phyloP scores from a whole-genome alignment of 2,797 vertebrate genomes.

The Lindbergichthys nudifrons region DNA sequence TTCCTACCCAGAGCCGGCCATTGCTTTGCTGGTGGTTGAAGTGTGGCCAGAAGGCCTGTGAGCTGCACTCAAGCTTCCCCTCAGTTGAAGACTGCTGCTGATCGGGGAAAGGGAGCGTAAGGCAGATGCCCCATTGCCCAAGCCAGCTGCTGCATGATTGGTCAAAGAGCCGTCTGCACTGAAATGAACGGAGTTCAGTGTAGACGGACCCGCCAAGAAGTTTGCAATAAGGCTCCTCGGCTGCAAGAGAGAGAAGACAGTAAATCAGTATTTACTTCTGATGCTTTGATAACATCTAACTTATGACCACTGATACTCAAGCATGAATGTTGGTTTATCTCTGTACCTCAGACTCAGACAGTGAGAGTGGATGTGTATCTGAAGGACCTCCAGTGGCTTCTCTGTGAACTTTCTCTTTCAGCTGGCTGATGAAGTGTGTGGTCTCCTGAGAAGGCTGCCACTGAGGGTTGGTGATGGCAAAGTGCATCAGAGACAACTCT shows the following conservation, averaged over 20 bases:
- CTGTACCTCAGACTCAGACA: conserved; percentile 92
- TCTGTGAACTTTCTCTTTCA: conserved; percentile 95
- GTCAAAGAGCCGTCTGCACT: conserved; percentile 87
- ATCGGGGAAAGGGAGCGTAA: conserved; percentile 93
- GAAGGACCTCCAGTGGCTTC: conserved; percentile 86
- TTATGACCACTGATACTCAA: background rate
- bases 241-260: conserved; percentile 73
- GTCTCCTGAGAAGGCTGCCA: conserved; percentile 97
- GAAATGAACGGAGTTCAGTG: conserved; percentile 86
- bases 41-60: conserved; percentile 71
- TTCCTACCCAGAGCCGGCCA: conserved; percentile 91
- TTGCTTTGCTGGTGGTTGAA: conserved; percentile 76
- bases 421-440: conserved; percentile 95
- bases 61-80: conserved; percentile 78
- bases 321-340: background rate
- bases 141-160: conserved; percentile 84
- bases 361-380: conserved; percentile 89
- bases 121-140: conserved; percentile 88
- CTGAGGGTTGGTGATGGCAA: conserved; percentile 97
- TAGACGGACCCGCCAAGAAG: conserved; percentile 89
- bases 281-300: conserved; percentile 6
- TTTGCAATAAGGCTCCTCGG: conserved; percentile 96
- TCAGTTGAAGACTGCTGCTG: conserved; percentile 87
- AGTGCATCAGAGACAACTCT: conserved; percentile 98
- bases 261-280: background rate